Percentiles rank a stretch among this genome's conserved stretches.
phyloP scores from a whole-genome alignment of 2,797 vertebrate species.

The Tadarida brasiliensis region DNA sequence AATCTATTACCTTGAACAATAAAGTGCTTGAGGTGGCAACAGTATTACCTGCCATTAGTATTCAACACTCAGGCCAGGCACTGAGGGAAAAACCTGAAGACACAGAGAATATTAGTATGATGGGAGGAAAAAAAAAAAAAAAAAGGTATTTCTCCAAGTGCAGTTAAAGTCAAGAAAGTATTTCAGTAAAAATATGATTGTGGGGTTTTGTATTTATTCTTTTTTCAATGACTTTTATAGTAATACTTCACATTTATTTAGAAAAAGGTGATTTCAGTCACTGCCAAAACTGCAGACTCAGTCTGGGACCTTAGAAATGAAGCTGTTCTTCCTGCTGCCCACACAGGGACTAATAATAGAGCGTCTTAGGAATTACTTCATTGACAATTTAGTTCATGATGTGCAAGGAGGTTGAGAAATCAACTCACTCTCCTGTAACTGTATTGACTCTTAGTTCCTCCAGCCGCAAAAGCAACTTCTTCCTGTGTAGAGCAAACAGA shows the following conservation, averaged over 20 bases:
- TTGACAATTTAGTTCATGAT: constrained; percentile 64
- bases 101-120: neutral
- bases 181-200: neutral
- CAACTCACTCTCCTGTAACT: neutral
- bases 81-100: neutral
- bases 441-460: constrained; percentile 57
- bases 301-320: constrained; percentile 33
- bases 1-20: neutral
- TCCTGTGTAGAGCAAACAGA: constrained; percentile 53
- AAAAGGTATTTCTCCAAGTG: neutral
- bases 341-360: constrained; percentile 23
- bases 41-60: neutral
- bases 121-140: neutral
- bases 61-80: accelerated
- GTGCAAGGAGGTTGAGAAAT: constrained; percentile 8
- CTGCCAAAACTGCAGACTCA: neutral
- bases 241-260: constrained; percentile 41
- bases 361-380: constrained; percentile 52
- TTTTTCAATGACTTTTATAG: neutral
- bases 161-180: neutral
- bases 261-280: constrained; percentile 45
- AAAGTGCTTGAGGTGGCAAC: neutral
- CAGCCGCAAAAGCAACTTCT: constrained; percentile 60
- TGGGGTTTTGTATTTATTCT: neutral
- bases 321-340: constrained; percentile 38